These are phyloP conservation scores for Nycticebus coucang DNA, from an alignment of 2,113 vertebrate genomes.

Conservation along the genomic window DNA sequence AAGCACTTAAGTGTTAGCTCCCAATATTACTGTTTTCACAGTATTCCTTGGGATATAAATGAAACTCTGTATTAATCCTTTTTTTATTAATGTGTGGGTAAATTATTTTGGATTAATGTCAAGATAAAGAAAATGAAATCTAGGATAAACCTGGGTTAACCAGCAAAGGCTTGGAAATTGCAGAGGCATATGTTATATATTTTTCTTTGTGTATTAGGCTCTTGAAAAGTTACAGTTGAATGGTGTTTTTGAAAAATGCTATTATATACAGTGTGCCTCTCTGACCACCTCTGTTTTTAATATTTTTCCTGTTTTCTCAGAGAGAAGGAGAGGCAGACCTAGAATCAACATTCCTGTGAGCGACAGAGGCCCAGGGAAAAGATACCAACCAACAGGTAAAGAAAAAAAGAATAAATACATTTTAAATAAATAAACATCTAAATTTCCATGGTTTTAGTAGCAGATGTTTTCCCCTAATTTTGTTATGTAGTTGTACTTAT, in stretches of 20 bases:
- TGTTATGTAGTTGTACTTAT: neutral
- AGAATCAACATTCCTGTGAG: neutral
- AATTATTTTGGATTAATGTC: neutral
- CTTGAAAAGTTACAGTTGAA: neutral
- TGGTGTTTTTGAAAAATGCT: neutral
- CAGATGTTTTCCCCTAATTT: neutral
- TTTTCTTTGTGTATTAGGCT: neutral
- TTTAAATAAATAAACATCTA: neutral
- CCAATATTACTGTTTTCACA: neutral
- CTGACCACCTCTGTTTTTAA: neutral
- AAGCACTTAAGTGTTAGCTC: neutral
- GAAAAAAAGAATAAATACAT: neutral
- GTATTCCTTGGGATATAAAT: neutral
- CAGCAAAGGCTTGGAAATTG: neutral
- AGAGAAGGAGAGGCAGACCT: neutral
- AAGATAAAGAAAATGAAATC: neutral
- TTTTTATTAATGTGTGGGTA: neutral
- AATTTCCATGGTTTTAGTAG: neutral
- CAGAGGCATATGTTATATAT: neutral
- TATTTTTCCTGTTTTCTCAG: slow-evolving; percentile 44
- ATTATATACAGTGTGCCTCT: neutral
- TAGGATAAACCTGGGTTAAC: neutral
- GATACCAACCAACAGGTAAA: slow-evolving; percentile 25
- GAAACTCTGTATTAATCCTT: neutral
- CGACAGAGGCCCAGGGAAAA: neutral